Conservation (phyloP, 2,113 vertebrate species). For the Sus scrofa region DNA sequence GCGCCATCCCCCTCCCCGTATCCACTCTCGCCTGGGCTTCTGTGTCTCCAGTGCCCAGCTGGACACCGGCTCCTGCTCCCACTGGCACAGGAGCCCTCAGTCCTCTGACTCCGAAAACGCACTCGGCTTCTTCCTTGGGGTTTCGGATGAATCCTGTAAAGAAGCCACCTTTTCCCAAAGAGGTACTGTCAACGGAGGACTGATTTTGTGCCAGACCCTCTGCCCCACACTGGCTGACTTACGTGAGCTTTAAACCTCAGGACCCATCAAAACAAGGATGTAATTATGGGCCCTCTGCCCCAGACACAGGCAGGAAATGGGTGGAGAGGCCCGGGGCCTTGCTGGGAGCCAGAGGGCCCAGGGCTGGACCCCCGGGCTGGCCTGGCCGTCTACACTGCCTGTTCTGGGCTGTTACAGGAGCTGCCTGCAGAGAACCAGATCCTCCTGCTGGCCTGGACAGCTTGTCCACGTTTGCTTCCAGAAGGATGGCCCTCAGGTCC, state of each 20-base stretch:
- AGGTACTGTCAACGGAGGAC: background rate
- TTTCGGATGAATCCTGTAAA: background rate
- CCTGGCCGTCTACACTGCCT: rapidly evolving
- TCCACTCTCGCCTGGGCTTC: background rate
- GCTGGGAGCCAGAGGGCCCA: background rate
- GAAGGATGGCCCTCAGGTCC: background rate
- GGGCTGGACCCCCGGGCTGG: too few relatives aligned
- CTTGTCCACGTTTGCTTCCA: background rate
- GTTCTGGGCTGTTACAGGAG: background rate
- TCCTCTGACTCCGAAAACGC: background rate
- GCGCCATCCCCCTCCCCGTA: background rate
- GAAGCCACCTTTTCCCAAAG: background rate
- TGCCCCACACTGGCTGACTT: too few relatives aligned
- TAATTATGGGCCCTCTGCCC: rapidly evolving
- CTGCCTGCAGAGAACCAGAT: background rate
- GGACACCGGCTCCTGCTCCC: background rate
- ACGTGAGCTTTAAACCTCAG: background rate
- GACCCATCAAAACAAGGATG: background rate
- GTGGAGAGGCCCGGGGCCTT: too few relatives aligned
- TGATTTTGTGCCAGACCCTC: rapidly evolving
- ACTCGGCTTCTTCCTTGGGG: background rate
- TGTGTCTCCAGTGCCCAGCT: background rate
- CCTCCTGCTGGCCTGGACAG: background rate
- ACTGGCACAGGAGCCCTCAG: background rate
- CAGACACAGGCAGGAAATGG: background rate